Conservation (phyloP, 1,140 invertebrate genomes). For the Teleogryllus occipitalis region DNA sequence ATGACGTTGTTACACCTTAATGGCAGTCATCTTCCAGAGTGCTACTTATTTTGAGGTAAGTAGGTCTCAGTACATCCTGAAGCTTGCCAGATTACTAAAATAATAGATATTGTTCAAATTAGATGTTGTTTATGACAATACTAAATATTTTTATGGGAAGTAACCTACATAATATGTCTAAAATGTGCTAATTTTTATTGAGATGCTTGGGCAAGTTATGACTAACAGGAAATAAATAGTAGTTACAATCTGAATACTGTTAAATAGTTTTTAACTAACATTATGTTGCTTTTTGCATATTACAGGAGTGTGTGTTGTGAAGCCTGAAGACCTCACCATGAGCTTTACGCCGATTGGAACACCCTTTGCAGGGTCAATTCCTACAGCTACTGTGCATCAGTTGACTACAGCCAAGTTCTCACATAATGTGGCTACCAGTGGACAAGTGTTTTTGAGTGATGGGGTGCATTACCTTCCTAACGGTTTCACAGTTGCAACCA, state of each 20-base stretch:
- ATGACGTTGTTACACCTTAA: conserved; percentile 18
- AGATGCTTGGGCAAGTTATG: too few relatives aligned
- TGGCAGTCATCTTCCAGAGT: conserved; percentile 16
- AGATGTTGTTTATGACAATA: too few relatives aligned
- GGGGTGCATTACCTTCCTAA: conserved; percentile 62
- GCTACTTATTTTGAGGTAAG: conserved; percentile 25
- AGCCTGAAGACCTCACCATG: conserved; percentile 37
- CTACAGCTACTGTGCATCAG: conserved; percentile 54
- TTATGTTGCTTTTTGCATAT: neutral
- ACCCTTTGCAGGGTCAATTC: conserved; percentile 50
- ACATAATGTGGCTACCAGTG: conserved; percentile 49
- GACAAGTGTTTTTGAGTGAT: conserved; percentile 45
- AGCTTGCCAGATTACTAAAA: too few relatives aligned
- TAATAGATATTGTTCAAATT: too few relatives aligned
- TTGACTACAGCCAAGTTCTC: conserved; percentile 56
- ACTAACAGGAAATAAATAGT: too few relatives aligned
- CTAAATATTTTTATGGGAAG: too few relatives aligned
- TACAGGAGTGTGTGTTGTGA: neutral
- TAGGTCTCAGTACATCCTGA: conserved; percentile 19
- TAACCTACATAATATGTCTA: too few relatives aligned
- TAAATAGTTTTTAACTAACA: too few relatives aligned
- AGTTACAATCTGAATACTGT: too few relatives aligned
- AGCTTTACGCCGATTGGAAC: conserved; percentile 61
- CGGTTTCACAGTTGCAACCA: conserved; percentile 26
- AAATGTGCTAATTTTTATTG: too few relatives aligned